Evolutionary conservation across 2,888 invertebrate species (phyloP).

Genomic region (Hylaea fasciaria): DNA sequence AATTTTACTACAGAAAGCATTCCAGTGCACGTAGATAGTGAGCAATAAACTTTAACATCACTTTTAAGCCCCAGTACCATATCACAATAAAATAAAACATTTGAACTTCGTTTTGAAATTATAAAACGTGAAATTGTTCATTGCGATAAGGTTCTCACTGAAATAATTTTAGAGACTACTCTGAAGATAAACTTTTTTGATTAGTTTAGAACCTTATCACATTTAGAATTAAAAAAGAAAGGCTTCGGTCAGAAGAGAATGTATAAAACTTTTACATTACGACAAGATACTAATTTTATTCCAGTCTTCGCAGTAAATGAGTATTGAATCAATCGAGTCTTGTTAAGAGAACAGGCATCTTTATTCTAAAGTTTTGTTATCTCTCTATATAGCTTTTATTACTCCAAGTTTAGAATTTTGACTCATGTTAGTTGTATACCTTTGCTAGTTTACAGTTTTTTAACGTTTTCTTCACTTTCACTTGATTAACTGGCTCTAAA

Average conservation of each 20-base stretch:
- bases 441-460: conserved; percentile 15
- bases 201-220: conserved; percentile 4
- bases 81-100: not conserved
- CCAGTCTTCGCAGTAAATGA: conserved; percentile 8
- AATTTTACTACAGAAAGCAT: conserved; percentile 19
- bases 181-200: too few relatives aligned
- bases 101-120: not conserved
- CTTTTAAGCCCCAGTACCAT: not conserved
- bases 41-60: conserved; percentile 4
- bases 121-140: not conserved
- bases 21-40: conserved; percentile 7
- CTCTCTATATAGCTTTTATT: conserved; percentile 27
- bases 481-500: not conserved
- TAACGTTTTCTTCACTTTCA: conserved; percentile 9
- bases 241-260: not conserved
- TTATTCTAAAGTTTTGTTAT: conserved; percentile 14
- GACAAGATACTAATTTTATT: conserved; percentile 9
- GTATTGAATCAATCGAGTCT: conserved; percentile 23
- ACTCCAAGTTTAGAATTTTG: conserved; percentile 11
- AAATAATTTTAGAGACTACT: too few relatives aligned
- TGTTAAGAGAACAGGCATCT: conserved; percentile 23
- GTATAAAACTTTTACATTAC: not conserved
- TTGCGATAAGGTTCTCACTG: not conserved
- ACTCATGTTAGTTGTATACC: conserved; percentile 22
- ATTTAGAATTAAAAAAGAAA: not conserved